phyloP scores from a whole-genome alignment of 2,888 invertebrate species.

The Odontocolon sp. region DNA sequence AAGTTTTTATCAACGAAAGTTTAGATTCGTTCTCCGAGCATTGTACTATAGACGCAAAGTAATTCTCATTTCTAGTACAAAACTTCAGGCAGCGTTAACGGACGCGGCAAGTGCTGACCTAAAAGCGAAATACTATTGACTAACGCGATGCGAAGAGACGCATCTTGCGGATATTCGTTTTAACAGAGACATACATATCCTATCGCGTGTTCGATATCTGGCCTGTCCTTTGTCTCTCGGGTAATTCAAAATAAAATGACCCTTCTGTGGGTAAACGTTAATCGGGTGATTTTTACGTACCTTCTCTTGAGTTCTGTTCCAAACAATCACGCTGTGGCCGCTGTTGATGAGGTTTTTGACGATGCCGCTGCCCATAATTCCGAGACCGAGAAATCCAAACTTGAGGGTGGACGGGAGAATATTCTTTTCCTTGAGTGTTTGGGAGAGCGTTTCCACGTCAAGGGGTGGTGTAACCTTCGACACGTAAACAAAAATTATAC shows the following conservation, averaged over 20 bases:
- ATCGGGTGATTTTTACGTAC: too few relatives aligned
- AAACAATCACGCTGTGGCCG: conserved; percentile 95
- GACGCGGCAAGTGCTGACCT: not conserved
- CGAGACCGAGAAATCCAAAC: conserved; percentile 97
- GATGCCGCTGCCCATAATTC: conserved; percentile 97
- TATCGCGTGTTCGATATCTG: too few relatives aligned
- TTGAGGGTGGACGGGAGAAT: conserved; percentile 92
- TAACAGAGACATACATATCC: too few relatives aligned
- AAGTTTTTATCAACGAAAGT: not conserved
- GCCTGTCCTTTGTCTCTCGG: too few relatives aligned
- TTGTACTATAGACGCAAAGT: not conserved
- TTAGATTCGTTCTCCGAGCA: too few relatives aligned
- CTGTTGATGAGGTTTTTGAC: conserved; percentile 97
- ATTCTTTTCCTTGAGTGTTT: conserved; percentile 91
- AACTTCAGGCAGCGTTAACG: not conserved
- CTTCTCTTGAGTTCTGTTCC: conserved; percentile 96
- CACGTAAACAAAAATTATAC: conserved; percentile 11
- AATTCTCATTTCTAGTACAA: not conserved
- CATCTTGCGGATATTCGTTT: too few relatives aligned
- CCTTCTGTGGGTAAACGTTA: too few relatives aligned
- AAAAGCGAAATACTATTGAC: not conserved
- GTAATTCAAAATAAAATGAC: too few relatives aligned
- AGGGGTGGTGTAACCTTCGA: conserved; percentile 87
- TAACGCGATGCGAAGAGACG: not conserved
- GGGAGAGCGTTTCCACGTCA: conserved; percentile 89